Evolutionary conservation across 92 coral and sea anemone species (phyloP).

Genomic region (Porites rus): DNA sequence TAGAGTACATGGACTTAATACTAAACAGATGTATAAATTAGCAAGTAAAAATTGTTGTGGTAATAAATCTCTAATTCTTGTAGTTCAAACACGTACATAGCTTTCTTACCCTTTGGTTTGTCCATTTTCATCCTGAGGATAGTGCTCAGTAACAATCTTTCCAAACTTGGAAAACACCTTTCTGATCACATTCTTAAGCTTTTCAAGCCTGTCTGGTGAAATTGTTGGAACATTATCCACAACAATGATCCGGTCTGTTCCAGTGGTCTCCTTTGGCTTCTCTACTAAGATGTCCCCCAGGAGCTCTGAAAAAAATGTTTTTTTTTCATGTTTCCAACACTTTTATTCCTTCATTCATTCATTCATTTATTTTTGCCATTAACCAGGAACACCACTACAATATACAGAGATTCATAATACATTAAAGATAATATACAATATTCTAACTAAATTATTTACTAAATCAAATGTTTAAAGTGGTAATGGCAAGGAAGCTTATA

Average conservation of each 20-base stretch:
- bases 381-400: too few relatives aligned
- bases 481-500: too few relatives aligned
- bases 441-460: too few relatives aligned
- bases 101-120: conserved; percentile 89
- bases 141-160: conserved; percentile 85
- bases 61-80: too few relatives aligned
- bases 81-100: too few relatives aligned
- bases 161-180: conserved; percentile 99
- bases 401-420: too few relatives aligned
- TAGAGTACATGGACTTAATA: too few relatives aligned
- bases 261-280: conserved; percentile 70
- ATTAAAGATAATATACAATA: too few relatives aligned
- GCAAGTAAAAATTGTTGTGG: too few relatives aligned
- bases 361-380: too few relatives aligned
- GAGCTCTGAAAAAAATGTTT: conserved; percentile 60
- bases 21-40: too few relatives aligned
- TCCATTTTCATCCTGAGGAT: conserved; percentile 87
- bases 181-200: conserved; percentile 93
- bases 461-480: too few relatives aligned
- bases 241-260: conserved; percentile 89
- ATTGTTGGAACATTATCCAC: conserved; percentile 95
- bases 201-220: conserved; percentile 91
- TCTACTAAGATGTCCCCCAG: conserved; percentile 81
- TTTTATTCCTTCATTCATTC: background rate
- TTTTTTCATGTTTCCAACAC: background rate